These are phyloP conservation scores for Sporophila hypoxantha DNA, from an alignment of 2,113 vertebrate genomes.

Conservation along the genomic window DNA sequence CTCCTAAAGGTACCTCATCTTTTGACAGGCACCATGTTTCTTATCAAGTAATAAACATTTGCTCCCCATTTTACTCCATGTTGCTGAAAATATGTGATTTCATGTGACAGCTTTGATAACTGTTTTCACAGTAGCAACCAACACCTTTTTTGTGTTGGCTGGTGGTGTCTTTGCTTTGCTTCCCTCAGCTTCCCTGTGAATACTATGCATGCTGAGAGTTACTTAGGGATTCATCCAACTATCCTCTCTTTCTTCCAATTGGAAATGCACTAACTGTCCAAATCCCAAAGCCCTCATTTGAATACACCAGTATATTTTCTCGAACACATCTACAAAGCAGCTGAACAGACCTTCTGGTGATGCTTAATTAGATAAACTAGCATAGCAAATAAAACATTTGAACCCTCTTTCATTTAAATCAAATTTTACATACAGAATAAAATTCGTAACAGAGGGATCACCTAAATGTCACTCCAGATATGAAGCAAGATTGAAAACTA, in stretches of 20 bases:
- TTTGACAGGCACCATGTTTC: neutral
- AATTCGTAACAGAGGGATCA: neutral
- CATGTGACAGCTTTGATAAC: neutral
- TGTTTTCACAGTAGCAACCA: neutral
- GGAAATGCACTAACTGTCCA: neutral
- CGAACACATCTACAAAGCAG: neutral
- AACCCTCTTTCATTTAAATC: neutral
- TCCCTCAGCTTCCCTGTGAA: neutral
- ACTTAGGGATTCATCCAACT: neutral
- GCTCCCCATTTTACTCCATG: neutral
- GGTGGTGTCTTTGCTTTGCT: neutral
- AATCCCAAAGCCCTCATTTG: neutral
- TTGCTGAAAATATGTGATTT: neutral
- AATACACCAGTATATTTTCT: neutral
- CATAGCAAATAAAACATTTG: neutral
- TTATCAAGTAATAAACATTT: neutral
- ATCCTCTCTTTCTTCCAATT: neutral
- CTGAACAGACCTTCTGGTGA: neutral
- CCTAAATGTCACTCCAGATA: neutral
- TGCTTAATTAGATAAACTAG: neutral
- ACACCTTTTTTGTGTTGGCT: neutral
- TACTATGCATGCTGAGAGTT: neutral
- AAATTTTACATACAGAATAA: neutral
- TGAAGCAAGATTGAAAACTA: neutral
- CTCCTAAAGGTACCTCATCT: neutral